Base-by-base conservation (phyloP, 2,888 invertebrate genomes). In the Athalia circularis region DNA sequence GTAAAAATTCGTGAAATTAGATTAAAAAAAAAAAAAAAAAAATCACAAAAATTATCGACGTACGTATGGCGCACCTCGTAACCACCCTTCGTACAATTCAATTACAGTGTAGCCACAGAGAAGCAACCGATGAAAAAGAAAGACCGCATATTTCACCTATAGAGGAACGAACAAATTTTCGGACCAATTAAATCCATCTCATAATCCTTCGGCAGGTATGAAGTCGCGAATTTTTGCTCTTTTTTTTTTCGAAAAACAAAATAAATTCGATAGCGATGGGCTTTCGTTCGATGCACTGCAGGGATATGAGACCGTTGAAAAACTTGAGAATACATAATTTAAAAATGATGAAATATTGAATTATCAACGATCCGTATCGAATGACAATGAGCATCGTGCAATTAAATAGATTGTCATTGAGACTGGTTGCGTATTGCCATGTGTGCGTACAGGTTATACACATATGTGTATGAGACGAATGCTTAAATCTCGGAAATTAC, bases 401-500 rank as follows among this genome's bases (percentile, higher is more conserved):
- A 54, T 68, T 52, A 52, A 68, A 68, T 68, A 52, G 52, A 52
- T 11, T 13, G 4, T 54, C 54, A 29, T 29, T 29, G 29, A 29
- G 2, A 29, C 29, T 29, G 29, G 29, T 29, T 29, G 2, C 1
- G 29, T 29, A 29, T 29, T 29, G 52, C 50, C 15, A 3, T 52
- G 68, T 68, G 70, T 72, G 47, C 47, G 59, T 72, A 29, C 2
- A 29, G 29, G 29, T n/a, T n/a, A n/a, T 29, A 29, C 59, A 57
- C 45, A 59, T n/a, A 8, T 57, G n/a, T n/a, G n/a, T n/a, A 47
- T 59, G 59, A 59, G 45, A 57, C 47, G 57, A 29, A 72, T 72
- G 59, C 59, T 57, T 29, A 47, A 72, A 72, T 72, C 57, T 59
- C 57, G 72, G 72, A 72, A 72, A 72, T 72, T 72, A 72, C 72